These are phyloP conservation scores for Nycticebus coucang DNA, from an alignment of 2,113 vertebrate species.

Conservation along the genomic window DNA sequence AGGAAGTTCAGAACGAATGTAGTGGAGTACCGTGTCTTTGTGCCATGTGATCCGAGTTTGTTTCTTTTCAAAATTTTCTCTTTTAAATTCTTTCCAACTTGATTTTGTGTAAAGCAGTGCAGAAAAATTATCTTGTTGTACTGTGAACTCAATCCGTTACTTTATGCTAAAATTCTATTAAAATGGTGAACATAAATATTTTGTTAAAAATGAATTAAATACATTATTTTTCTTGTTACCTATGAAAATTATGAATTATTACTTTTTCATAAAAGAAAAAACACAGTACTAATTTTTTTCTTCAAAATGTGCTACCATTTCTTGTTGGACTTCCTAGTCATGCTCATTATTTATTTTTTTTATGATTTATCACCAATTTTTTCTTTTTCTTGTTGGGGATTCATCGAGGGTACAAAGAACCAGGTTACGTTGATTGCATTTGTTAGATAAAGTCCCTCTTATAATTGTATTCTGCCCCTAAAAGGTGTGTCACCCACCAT, in stretches of 20 bases:
- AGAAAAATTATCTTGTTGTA: neutral
- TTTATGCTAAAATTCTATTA: neutral
- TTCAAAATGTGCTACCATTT: neutral
- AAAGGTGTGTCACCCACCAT: no score
- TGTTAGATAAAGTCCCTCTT: no score
- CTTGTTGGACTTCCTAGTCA: neutral
- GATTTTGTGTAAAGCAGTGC: neutral
- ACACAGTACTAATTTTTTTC: neutral
- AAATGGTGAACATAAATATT: neutral
- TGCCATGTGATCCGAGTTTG: neutral
- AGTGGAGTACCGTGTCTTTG: neutral
- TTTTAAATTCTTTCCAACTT: neutral
- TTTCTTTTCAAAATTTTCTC: neutral
- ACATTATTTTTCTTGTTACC: neutral
- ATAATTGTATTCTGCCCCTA: no score
- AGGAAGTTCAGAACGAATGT: neutral
- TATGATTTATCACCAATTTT: no score
- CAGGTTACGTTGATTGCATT: no score
- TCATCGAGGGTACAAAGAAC: no score
- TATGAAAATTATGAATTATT: neutral
- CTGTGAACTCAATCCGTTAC: neutral
- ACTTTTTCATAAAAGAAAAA: conserved; percentile 2
- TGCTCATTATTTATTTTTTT: neutral
- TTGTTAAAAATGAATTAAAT: neutral
- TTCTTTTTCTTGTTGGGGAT: no score